phyloP scores from a whole-genome alignment of 2,113 vertebrate genomes.

The Larimichthys polyactis region DNA sequence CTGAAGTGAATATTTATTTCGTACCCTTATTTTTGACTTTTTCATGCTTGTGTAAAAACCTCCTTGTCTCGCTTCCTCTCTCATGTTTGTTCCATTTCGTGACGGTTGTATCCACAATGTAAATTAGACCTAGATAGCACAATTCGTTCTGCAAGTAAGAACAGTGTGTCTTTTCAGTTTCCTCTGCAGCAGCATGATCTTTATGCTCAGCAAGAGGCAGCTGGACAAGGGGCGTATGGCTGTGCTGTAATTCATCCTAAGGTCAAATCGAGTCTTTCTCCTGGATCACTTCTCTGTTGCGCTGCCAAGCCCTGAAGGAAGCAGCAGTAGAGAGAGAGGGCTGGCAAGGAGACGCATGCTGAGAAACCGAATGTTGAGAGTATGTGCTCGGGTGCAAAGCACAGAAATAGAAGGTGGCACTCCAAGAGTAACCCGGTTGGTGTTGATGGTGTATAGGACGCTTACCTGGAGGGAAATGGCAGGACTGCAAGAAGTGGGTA shows the following conservation, averaged over 20 bases:
- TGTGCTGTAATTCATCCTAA: conserved; percentile 66
- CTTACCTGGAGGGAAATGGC: conserved; percentile 62
- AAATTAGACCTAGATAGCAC: conserved; percentile 67
- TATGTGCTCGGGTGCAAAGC: conserved; percentile 46
- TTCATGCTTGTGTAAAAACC: conserved; percentile 16
- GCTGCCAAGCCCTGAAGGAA: conserved; percentile 71
- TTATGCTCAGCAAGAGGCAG: conserved; percentile 40
- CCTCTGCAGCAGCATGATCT: conserved; percentile 40
- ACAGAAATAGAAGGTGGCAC: conserved; percentile 73
- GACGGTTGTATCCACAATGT: conserved; percentile 47
- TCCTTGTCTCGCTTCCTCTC: not conserved
- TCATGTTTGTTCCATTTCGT: not conserved
- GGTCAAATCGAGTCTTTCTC: conserved; percentile 68
- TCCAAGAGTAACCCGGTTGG: conserved; percentile 43
- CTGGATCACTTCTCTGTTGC: conserved; percentile 62
- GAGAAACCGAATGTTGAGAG: conserved; percentile 66
- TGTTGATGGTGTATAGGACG: conserved; percentile 40
- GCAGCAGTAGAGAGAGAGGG: conserved; percentile 26
- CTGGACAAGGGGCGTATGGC: conserved; percentile 46
- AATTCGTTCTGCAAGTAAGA: conserved; percentile 41
- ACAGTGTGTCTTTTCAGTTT: conserved; percentile 44
- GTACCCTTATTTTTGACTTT: conserved; percentile 25
- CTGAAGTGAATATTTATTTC: conserved; percentile 28
- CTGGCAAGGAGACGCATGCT: conserved; percentile 53
- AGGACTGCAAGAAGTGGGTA: conserved; percentile 60